phyloP scores from a whole-genome alignment of 2,888 invertebrate genomes.

The Lacanobia wlatinum region DNA sequence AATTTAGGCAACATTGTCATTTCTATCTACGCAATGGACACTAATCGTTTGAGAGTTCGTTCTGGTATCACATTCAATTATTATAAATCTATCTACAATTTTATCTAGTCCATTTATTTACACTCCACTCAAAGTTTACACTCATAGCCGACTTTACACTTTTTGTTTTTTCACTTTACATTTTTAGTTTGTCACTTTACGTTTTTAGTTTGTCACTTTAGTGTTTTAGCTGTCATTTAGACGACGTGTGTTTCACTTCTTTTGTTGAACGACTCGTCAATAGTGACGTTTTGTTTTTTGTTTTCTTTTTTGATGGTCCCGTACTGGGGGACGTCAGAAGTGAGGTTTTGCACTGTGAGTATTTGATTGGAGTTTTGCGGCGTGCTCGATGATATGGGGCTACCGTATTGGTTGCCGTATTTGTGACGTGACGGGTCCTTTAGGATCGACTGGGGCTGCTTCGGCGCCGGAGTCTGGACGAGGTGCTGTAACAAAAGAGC shows the following conservation, averaged over 20 bases:
- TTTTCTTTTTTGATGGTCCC: slow-evolving; percentile 89
- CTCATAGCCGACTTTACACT: slow-evolving; percentile 59
- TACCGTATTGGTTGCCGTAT: slow-evolving; percentile 89
- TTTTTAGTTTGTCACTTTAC: slow-evolving; percentile 42
- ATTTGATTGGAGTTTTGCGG: slow-evolving; percentile 90
- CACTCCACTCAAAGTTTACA: slow-evolving; percentile 67
- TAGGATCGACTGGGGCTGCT: slow-evolving; percentile 92
- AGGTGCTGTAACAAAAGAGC: slow-evolving; percentile 82
- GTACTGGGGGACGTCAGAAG: slow-evolving; percentile 88
- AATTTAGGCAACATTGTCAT: slow-evolving; percentile 64
- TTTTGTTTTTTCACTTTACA: slow-evolving; percentile 30
- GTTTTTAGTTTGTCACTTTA: slow-evolving; percentile 40
- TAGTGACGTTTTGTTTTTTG: slow-evolving; percentile 89
- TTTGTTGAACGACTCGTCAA: slow-evolving; percentile 86
- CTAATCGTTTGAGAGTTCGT: slow-evolving; percentile 72
- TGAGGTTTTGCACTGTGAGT: slow-evolving; percentile 91
- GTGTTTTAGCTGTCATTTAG: slow-evolving; percentile 66
- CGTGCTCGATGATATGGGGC: slow-evolving; percentile 85
- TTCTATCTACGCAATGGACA: slow-evolving; percentile 75
- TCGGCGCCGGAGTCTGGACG: slow-evolving; percentile 83
- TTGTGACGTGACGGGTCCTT: slow-evolving; percentile 92
- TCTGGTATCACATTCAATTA: slow-evolving; percentile 87
- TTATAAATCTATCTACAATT: slow-evolving; percentile 86
- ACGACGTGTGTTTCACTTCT: slow-evolving; percentile 87
- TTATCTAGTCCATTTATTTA: slow-evolving; percentile 83